A percentile compares a stretch with the other conserved stretches of the same genome.
phyloP scores from a whole-genome alignment of 2,888 invertebrate species.

The Tetrapedia diversipes region DNA sequence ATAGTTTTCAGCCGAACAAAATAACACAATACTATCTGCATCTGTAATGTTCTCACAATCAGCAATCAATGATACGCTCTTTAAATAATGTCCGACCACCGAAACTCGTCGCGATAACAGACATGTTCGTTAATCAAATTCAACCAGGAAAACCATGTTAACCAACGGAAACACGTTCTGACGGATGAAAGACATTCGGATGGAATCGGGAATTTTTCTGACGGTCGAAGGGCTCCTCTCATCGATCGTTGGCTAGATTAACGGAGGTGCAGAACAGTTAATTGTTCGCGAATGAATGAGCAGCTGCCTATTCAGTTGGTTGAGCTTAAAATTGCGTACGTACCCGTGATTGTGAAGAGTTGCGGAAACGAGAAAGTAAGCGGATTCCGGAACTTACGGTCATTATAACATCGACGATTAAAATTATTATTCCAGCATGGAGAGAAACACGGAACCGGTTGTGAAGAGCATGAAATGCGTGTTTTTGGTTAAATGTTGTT shows the following conservation, averaged over 20 bases:
- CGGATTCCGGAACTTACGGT: slow-evolving; percentile 11
- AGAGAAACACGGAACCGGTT: not conserved
- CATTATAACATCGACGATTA: slow-evolving; percentile 52
- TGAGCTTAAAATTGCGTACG: slow-evolving; percentile 35
- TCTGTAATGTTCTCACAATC: too few species aligned
- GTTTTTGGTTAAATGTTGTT: too few species aligned
- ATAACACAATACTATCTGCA: too few species aligned
- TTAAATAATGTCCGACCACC: too few species aligned
- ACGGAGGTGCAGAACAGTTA: slow-evolving; percentile 30
- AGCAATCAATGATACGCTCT: too few species aligned
- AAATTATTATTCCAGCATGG: slow-evolving; percentile 55
- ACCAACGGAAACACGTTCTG: slow-evolving; percentile 1
- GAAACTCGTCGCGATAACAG: too few species aligned
- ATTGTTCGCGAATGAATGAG: slow-evolving; percentile 48
- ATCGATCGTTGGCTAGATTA: slow-evolving; percentile 35
- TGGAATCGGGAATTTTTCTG: slow-evolving; percentile 11
- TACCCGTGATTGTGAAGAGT: slow-evolving; percentile 24
- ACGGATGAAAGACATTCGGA: slow-evolving; percentile 6
- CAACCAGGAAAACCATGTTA: not conserved
- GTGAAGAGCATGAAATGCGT: too few species aligned
- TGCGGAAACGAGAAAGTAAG: slow-evolving; percentile 38
- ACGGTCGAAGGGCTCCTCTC: slow-evolving; percentile 8
- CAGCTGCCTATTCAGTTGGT: slow-evolving; percentile 20
- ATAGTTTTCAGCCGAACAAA: too few species aligned
- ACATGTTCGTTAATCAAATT: not conserved